Base-by-base conservation (phyloP, 2,113 vertebrate species). In the Nyctibius bracteatus region DNA sequence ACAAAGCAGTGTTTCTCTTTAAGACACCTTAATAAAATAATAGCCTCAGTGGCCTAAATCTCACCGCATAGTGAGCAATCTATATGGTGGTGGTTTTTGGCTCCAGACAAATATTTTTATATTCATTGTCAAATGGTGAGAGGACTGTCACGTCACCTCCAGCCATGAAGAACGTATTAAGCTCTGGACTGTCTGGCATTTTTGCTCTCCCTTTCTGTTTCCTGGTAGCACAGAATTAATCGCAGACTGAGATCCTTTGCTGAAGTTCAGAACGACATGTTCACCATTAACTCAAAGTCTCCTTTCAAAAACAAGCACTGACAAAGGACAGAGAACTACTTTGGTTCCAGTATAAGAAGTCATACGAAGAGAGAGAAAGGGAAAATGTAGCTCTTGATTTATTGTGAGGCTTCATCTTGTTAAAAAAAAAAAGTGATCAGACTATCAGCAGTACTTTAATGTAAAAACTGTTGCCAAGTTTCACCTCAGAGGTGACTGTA, bases 221-320 rank as follows among this genome's bases (percentile, higher is more conserved):
- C 65, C 11, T 0, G 0, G 30, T 54, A 86, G 24, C 51, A 80
- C 7, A 81, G 68, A 92, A 78, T 79, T 93, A 92, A 92, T 61
- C 55, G 65, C 47, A 92, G 63, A 74, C 27, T 7, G 30, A 94
- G 71, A 71, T 62, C 72, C 43, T 83, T 86, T 90, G 43, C 79
- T 71, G 71, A 80, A 90, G 71, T 90, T 97, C 75, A 86, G 87
- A 88, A 78, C 0, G 0, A 77, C 51, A 71, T 21, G 59, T 57
- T 88, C 82, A 63, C 37, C 63, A 51, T 71, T 84, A 90, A 90
- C 39, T 88, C 85, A 59, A 90, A 82, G 43, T 59, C 43, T 77
- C 55, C 57, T 84, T 86, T 92, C 55, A 90, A 86, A 95, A 90
- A 78, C 51, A 93, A 88, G n/a, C 59, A 63, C 43, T 86, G 85